These are phyloP conservation scores for Didymodactylos carnosus DNA, from an alignment of 2,888 invertebrate genomes.

Conservation along the genomic window DNA sequence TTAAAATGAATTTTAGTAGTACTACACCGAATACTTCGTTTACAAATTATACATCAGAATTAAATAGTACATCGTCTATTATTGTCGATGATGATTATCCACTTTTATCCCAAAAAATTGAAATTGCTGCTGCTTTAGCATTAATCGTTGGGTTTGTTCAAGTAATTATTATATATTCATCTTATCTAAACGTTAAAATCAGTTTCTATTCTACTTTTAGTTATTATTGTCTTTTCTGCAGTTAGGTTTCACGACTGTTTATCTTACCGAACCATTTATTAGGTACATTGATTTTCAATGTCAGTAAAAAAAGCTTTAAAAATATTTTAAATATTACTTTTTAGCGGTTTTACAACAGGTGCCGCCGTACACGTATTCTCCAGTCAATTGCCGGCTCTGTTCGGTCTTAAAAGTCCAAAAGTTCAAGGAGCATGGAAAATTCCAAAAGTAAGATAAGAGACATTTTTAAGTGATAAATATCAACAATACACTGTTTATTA, in stretches of 20 bases:
- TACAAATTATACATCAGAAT: no score
- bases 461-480: no score
- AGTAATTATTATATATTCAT: not conserved
- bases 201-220: not conserved
- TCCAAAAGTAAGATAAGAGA: no score
- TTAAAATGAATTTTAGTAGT: not conserved
- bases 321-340: no score
- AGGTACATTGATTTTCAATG: no score
- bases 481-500: no score
- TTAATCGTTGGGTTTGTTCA: not conserved
- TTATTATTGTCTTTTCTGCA: conserved; percentile 16
- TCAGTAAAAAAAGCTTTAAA: no score
- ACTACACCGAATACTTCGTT: no score
- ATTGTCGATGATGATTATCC: not conserved
- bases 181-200: not conserved
- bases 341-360: conserved; percentile 29
- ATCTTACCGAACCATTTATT: conserved; percentile 29
- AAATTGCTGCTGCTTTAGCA: not conserved
- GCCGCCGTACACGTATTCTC: conserved; percentile 27
- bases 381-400: conserved; percentile 25
- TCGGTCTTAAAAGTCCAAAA: conserved; percentile 20
- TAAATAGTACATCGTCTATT: not conserved
- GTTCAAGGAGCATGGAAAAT: not conserved
- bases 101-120: not conserved
- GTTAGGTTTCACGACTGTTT: conserved; percentile 28